A percentile compares a stretch with the other conserved stretches of the same genome.
These are phyloP conservation scores for Ciconia nigra DNA, from an alignment of 2,797 vertebrate genomes.

Conservation along the genomic window DNA sequence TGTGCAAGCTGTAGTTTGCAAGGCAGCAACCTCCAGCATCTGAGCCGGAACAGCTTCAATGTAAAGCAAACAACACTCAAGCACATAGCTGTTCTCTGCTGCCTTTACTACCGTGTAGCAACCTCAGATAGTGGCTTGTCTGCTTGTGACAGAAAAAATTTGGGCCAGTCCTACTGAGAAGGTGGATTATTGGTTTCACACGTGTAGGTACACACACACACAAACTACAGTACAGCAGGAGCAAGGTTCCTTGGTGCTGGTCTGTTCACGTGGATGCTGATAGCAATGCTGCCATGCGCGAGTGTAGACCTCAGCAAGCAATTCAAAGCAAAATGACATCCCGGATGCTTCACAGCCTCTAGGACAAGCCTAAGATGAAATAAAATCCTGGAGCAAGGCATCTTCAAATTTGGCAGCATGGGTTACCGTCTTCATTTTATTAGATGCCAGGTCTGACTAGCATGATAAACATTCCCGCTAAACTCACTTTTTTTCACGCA, in stretches of 20 bases:
- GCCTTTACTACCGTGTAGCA: background rate
- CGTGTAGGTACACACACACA: accelerated
- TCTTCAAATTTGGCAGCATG: background rate
- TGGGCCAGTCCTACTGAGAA: background rate
- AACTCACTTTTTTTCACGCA: background rate
- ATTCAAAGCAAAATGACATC: background rate
- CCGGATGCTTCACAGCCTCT: background rate
- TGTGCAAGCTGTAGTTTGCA: accelerated
- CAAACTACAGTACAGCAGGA: background rate
- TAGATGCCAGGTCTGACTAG: background rate
- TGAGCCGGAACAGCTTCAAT: background rate
- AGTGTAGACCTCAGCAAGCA: background rate
- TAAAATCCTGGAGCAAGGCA: background rate
- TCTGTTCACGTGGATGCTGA: accelerated
- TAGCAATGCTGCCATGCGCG: accelerated
- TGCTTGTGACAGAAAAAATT: background rate
- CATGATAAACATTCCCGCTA: background rate
- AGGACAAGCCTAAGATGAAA: background rate
- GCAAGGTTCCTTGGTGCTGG: background rate
- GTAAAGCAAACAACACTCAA: background rate
- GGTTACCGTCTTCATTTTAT: background rate
- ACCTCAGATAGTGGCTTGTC: background rate
- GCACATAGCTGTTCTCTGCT: background rate
- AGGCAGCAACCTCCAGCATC: background rate
- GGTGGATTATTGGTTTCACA: background rate